Evolutionary conservation across 2,888 invertebrate species (phyloP).

Genomic region (Hypolimnas misippus): DNA sequence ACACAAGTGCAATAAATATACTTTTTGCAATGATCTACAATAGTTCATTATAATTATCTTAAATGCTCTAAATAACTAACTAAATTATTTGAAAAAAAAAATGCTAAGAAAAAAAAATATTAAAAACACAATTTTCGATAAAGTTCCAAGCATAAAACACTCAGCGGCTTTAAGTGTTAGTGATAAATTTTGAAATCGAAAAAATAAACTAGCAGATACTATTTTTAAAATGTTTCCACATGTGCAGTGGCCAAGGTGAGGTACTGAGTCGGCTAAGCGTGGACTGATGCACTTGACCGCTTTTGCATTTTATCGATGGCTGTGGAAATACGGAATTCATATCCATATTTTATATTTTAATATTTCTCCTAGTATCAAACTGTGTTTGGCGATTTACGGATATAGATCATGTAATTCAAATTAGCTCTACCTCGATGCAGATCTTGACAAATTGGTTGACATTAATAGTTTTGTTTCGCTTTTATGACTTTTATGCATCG

Average conservation of each 20-base stretch:
- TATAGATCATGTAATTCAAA: conserved; percentile 8
- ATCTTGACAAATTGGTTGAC: too few species aligned
- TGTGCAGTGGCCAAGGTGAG: conserved; percentile 28
- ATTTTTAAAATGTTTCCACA: conserved; percentile 10
- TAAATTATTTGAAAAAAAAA: neutral
- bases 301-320: conserved; percentile 25
- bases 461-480: too few species aligned
- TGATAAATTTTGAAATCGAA: conserved; percentile 4
- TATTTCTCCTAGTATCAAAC: neutral
- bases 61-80: neutral
- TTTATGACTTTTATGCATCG: too few species aligned
- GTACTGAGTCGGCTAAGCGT: conserved; percentile 25
- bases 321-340: conserved; percentile 22
- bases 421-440: too few species aligned
- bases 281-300: conserved; percentile 37
- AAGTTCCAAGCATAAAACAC: neutral
- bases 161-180: neutral
- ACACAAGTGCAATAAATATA: too few species aligned
- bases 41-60: too few species aligned
- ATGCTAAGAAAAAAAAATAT: neutral
- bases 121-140: neutral
- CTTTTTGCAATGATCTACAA: too few species aligned
- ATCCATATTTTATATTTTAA: conserved; percentile 4
- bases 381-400: neutral
- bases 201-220: neutral